Evolutionary conservation across 2,797 vertebrate species (phyloP).

Genomic region (Ataeniobius toweri): DNA sequence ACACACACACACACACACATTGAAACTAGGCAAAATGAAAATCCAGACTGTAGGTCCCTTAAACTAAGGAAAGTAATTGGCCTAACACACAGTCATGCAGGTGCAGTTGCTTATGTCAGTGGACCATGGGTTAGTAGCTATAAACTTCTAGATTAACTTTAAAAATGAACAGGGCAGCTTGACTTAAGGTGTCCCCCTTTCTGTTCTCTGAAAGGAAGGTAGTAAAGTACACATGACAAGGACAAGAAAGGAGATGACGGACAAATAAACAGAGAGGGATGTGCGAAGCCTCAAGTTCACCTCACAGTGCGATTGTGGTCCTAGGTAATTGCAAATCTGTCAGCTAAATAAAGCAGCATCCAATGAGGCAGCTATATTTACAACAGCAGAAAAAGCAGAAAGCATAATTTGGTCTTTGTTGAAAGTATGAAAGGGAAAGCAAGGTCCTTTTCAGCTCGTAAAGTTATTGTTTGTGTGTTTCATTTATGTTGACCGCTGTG

Average conservation of each 20-base stretch:
- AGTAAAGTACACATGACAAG: conserved; percentile 5
- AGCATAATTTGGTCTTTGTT: conserved; percentile 27
- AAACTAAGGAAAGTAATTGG: conserved; percentile 37
- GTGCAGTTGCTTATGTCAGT: conserved; percentile 56
- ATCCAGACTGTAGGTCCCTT: conserved; percentile 52
- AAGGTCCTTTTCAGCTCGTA: background rate
- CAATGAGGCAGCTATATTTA: conserved; percentile 67
- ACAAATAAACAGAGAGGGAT: conserved; percentile 26
- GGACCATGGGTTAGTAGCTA: conserved; percentile 41
- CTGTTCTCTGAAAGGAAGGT: background rate
- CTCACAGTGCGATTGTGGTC: conserved; percentile 58
- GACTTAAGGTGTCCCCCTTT: conserved; percentile 7
- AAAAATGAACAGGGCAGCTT: conserved; percentile 16
- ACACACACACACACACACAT: conserved; percentile 11
- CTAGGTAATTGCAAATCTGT: conserved; percentile 74
- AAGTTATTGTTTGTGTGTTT: background rate
- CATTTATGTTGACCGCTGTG: background rate
- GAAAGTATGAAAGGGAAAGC: background rate
- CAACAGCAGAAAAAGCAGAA: conserved; percentile 58
- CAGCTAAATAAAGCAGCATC: conserved; percentile 73
- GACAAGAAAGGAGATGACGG: background rate
- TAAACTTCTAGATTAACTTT: conserved; percentile 19
- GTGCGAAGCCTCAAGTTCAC: conserved; percentile 28
- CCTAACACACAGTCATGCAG: conserved; percentile 48
- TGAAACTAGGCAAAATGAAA: conserved; percentile 51